Evolutionary conservation across 2,797 vertebrate species (phyloP).

Genomic region (Gallirallus australis): DNA sequence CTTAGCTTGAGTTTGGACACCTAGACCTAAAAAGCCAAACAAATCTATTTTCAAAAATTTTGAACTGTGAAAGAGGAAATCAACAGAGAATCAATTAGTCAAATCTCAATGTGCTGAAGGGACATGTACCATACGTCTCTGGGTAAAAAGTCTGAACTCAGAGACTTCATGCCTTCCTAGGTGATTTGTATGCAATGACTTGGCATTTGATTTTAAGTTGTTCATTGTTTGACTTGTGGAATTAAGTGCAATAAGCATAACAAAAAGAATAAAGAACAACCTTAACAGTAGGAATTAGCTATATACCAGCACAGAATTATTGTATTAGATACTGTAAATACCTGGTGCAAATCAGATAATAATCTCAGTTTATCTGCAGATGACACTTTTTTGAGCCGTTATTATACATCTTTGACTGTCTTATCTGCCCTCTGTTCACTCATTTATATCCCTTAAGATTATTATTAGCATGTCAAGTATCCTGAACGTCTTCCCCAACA

Average conservation of each 20-base stretch:
- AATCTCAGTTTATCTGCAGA: not conserved
- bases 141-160: not conserved
- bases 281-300: not conserved
- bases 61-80: not conserved
- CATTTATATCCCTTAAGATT: not conserved
- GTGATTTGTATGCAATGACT: not conserved
- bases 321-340: not conserved
- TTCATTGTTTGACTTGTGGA: not conserved
- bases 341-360: not conserved
- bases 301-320: not conserved
- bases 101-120: not conserved
- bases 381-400: not conserved
- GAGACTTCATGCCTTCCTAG: not conserved
- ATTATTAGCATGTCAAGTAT: not conserved
- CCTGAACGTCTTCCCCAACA: not conserved
- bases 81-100: not conserved
- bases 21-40: not conserved
- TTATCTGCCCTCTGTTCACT: not conserved
- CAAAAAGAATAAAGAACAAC: not conserved
- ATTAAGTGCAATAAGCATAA: not conserved
- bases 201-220: not conserved
- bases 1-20: not conserved
- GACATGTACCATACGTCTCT: rapidly evolving
- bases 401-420: not conserved
- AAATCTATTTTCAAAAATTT: not conserved